A percentile compares a stretch with the other conserved stretches of the same genome.
Evolutionary conservation across 2,113 vertebrate genomes (phyloP).

Genomic region (Turnix velox): DNA sequence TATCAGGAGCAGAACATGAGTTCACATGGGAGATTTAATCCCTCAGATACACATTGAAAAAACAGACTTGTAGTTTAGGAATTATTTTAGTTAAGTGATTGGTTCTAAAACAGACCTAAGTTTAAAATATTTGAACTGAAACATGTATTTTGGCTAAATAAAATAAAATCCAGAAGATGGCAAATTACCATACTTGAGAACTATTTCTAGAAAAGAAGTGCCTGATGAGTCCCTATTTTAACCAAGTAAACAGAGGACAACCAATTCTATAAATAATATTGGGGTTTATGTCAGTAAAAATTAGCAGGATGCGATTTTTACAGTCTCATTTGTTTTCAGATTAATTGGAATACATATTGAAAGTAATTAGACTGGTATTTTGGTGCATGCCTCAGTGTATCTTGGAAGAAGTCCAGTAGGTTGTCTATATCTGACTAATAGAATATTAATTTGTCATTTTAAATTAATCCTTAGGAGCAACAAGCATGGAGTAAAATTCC

Average conservation of each 20-base stretch:
- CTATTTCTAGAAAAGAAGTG: slow-evolving; percentile 7
- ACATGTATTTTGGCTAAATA: slow-evolving; percentile 9
- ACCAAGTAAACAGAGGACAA: slow-evolving; percentile 46
- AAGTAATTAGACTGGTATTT: slow-evolving; percentile 46
- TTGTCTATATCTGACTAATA: slow-evolving; percentile 3
- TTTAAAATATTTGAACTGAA: neutral
- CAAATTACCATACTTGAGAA: neutral
- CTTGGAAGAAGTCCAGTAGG: slow-evolving; percentile 45
- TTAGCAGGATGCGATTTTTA: neutral
- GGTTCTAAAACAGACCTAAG: neutral
- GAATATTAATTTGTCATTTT: slow-evolving; percentile 17
- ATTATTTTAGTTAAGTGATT: neutral
- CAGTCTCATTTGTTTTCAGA: slow-evolving; percentile 41
- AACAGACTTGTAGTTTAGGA: neutral
- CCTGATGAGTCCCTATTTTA: slow-evolving; percentile 36
- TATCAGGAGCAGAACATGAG: neutral
- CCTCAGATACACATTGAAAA: neutral
- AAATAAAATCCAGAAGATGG: neutral
- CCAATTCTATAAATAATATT: slow-evolving; percentile 32
- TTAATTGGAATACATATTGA: slow-evolving; percentile 46
- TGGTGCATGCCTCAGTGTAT: neutral
- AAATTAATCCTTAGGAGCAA: neutral
- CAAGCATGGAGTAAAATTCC: neutral
- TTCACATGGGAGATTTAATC: neutral
- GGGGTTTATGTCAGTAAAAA: slow-evolving; percentile 32